Evolutionary conservation across 2,113 vertebrate genomes (phyloP), one percentile per base, ranked within the genome.

Genomic region (Nesospiza acunhae): DNA sequence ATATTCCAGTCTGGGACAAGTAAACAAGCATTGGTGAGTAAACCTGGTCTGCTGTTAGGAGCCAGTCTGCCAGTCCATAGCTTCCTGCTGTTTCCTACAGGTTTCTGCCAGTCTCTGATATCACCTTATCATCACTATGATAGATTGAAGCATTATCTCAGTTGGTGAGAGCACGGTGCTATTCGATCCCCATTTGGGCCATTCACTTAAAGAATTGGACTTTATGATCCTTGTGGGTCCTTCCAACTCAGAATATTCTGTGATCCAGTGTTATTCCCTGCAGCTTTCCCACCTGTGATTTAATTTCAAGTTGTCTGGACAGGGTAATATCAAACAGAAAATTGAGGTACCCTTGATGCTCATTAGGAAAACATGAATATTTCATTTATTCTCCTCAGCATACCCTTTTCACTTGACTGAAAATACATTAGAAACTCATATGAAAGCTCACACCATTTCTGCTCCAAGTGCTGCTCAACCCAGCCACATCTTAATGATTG

Each of bases 321-420:
- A 81, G 79, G 83, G 53, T 74, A 80, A 83, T 60, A 92, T 86
- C 47, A 92, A 90, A 90, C 9, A 90, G 62, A 83, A 93, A 77
- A 90, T 52, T 83, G 64, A 86, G 37, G 24, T 35, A 70, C 21
- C 15, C 60, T 85, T 79, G 53, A 50, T 89, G 60, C 23, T 93
- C 58, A 90, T 88, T 79, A 95, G 18, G 62, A 72, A 89, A 93
- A 75, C 39, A 90, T 59, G 49, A 86, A 93, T 90, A 93, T 92
- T 86, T 84, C 15, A 93, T 86, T 74, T 86, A 33, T 84, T 89
- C 46, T 85, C n/a, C 63, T 69, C 70, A 88, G 22, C n/a, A 76
- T 42, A 26, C 37, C 53, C 55, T 96, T 93, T 79, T 41, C 75
- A 55, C 47, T 84, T 64, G 52, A 73, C 27, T 77, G 30, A 70